Base-by-base conservation (phyloP, 2,113 vertebrate species). In the Plotosus lineatus region DNA sequence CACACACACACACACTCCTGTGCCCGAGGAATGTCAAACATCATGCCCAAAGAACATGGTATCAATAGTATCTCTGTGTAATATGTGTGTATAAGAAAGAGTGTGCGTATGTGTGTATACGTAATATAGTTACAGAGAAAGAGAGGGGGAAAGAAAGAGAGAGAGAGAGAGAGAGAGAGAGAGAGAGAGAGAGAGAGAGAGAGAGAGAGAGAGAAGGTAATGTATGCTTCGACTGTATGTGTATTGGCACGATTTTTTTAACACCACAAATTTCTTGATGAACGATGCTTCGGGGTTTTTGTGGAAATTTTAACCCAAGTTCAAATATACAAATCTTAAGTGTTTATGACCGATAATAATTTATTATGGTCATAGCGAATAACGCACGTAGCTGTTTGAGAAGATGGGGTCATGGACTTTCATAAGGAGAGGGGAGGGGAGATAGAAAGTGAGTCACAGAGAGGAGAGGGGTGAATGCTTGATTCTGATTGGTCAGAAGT, bases 51-150 rank as follows among this genome's bases (percentile, higher is more conserved):
- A 90, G 88, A 88, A 83, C 88, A 78, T 71, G 5, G 31, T 63
- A 84, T 94, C 89, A 93, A 92, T 92, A 87, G 90, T 88, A 91
- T 90, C 90, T 89, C 90, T 94, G 92, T 93, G 83, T 74, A 74
- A 84, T 89, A 85, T 28, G 79, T 71, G 77, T 74, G n/a, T 60
- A 26, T 46, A 76, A 73, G 33, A n/a, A 28, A 65, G 85, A 81
- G 42, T 26, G 78, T 90, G 86, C 90, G 88, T 91, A 78, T 79
- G 73, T 68, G 87, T 82, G 86, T 85, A 80, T 63, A 72, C 83
- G 77, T 82, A 26, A 46, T 28, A 69, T 86, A 84, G 85, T 65
- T n/a, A n/a, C n/a, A n/a, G n/a, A n/a, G n/a, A n/a, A n/a, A n/a
- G n/a, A n/a, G n/a, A n/a, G n/a, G n/a, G n/a, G n/a, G n/a, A 58